Percentiles rank a stretch among this genome's conserved stretches.
These are phyloP conservation scores for Bibio marci DNA, from an alignment of 2,888 invertebrate species.

Conservation along the genomic window DNA sequence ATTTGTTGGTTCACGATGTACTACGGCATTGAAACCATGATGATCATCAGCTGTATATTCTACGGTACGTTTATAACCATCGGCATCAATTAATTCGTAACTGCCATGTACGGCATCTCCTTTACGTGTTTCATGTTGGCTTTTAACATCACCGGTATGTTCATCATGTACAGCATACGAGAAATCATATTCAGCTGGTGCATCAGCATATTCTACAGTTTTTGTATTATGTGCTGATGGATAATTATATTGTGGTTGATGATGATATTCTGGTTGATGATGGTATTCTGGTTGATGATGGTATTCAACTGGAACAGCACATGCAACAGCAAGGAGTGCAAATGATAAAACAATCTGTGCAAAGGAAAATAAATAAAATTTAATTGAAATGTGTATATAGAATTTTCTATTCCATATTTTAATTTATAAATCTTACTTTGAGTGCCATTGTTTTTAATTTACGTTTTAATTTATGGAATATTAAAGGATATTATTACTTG, in stretches of 20 bases:
- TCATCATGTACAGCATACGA: conserved; percentile 33
- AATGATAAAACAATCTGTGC: background rate
- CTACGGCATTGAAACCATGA: conserved; percentile 37
- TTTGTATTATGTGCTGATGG: conserved; percentile 8
- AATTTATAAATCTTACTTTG: conserved; percentile 2
- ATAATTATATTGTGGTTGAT: background rate
- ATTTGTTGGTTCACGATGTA: conserved; percentile 30
- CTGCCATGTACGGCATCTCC: conserved; percentile 35
- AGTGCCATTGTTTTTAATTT: conserved; percentile 1
- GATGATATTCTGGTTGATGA: conserved; percentile 1
- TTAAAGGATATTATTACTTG: no score
- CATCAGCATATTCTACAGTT: conserved; percentile 16
- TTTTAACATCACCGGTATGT: conserved; percentile 34
- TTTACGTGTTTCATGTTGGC: conserved; percentile 32
- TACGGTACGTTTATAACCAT: conserved; percentile 35
- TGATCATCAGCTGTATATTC: conserved; percentile 35
- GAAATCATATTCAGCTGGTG: conserved; percentile 29
- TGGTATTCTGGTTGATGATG: background rate
- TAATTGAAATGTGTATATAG: background rate
- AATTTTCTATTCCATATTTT: background rate
- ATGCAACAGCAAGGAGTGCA: conserved; percentile 1
- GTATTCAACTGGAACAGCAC: conserved; percentile 3
- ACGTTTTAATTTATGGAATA: no score
- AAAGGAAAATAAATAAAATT: background rate
- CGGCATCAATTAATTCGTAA: conserved; percentile 35